Conservation (phyloP, 1,140 invertebrate species). For the Episyrphus balteatus region DNA sequence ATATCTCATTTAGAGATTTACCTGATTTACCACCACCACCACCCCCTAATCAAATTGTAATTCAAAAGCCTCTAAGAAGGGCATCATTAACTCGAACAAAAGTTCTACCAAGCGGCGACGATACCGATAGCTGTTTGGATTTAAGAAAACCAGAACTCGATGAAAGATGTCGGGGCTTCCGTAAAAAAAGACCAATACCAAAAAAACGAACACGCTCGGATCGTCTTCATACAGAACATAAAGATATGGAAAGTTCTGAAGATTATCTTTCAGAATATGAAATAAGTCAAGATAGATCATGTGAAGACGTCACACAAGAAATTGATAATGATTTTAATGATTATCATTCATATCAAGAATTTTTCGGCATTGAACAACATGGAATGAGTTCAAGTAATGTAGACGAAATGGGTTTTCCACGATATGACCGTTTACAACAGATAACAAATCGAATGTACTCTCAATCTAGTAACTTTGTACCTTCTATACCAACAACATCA, state of each 20-base stretch:
- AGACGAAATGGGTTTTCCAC: constrained; percentile 49
- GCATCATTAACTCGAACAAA: constrained; percentile 41
- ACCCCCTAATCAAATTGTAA: constrained; percentile 48
- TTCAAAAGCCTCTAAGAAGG: constrained; percentile 46
- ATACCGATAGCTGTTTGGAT: constrained; percentile 56
- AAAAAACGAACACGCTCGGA: constrained; percentile 41
- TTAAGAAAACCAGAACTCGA: constrained; percentile 46
- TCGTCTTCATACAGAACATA: constrained; percentile 41
- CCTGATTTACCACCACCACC: constrained; percentile 57
- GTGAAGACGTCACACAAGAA: constrained; percentile 33
- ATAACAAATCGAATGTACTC: constrained; percentile 35
- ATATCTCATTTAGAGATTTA: constrained; percentile 50
- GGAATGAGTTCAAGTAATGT: constrained; percentile 45
- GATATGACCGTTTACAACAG: constrained; percentile 45
- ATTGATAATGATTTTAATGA: constrained; percentile 35
- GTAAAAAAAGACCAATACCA: constrained; percentile 47
- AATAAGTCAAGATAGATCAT: constrained; percentile 49
- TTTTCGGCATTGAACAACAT: constrained; percentile 5
- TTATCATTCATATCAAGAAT: constrained; percentile 26
- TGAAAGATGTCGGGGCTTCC: constrained; percentile 47
- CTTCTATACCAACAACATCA: no score
- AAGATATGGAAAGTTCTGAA: constrained; percentile 47
- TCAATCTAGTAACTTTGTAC: constrained; percentile 1
- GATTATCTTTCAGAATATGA: constrained; percentile 54
- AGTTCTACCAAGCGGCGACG: constrained; percentile 56